Percentiles rank a stretch among this genome's conserved stretches.
Evolutionary conservation across 2,797 vertebrate species (phyloP).

Genomic region (Anableps anableps): DNA sequence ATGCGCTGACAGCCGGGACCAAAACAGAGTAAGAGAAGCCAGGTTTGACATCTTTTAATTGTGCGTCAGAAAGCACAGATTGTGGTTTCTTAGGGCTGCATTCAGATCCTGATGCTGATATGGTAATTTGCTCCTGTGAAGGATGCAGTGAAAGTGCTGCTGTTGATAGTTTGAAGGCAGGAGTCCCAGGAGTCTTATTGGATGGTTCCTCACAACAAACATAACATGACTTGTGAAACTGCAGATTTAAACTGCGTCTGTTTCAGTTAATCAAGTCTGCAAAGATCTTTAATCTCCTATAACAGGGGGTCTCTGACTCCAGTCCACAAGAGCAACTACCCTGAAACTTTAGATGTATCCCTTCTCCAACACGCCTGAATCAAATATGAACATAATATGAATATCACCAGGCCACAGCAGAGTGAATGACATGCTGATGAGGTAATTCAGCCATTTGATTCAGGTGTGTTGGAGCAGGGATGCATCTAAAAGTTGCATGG

Average conservation of each 20-base stretch:
- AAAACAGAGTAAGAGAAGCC: constrained; percentile 82
- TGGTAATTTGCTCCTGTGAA: constrained; percentile 73
- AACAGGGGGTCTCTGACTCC: not conserved
- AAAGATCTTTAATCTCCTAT: not conserved
- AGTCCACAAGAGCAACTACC: not conserved
- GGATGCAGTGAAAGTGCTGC: constrained; percentile 72
- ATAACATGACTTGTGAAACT: constrained; percentile 29
- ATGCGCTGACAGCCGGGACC: constrained; percentile 83
- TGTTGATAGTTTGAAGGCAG: constrained; percentile 63
- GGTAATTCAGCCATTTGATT: not conserved
- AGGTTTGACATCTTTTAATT: constrained; percentile 89
- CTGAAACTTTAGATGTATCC: not conserved
- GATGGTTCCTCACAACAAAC: constrained; percentile 56
- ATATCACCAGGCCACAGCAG: not conserved
- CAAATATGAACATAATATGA: not conserved
- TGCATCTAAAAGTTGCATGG: not conserved
- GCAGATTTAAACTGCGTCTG: constrained; percentile 48
- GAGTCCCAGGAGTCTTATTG: constrained; percentile 63
- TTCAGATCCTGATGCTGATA: constrained; percentile 77
- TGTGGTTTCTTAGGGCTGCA: constrained; percentile 73
- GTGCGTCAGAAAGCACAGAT: constrained; percentile 81
- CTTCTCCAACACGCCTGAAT: not conserved
- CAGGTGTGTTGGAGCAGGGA: not conserved
- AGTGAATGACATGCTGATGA: not conserved
- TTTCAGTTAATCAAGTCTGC: constrained; percentile 29